These are phyloP conservation scores for Calameuta filiformis DNA, from an alignment of 2,888 invertebrate species.

Conservation along the genomic window DNA sequence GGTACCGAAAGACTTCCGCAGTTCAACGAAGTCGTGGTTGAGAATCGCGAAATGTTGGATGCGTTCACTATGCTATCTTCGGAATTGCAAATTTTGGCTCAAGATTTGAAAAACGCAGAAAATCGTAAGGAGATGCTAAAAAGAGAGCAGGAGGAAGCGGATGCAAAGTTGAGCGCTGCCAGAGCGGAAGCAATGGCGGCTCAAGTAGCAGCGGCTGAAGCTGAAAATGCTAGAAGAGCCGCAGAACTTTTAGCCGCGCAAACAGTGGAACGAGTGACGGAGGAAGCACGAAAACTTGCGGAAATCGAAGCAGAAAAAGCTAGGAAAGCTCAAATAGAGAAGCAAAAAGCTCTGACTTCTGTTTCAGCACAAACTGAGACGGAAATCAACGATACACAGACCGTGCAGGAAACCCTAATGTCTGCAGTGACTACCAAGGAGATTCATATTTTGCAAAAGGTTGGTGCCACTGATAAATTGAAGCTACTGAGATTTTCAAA, in stretches of 20 bases:
- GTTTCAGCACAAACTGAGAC: slow-evolving; percentile 48
- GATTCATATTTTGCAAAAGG: slow-evolving; percentile 56
- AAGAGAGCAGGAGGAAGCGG: slow-evolving; percentile 68
- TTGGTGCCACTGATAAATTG: slow-evolving; percentile 22
- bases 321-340: slow-evolving; percentile 36
- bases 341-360: slow-evolving; percentile 36
- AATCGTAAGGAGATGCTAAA: slow-evolving; percentile 65
- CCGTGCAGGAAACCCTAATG: slow-evolving; percentile 48
- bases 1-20: slow-evolving; percentile 66
- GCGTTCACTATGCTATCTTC: slow-evolving; percentile 73
- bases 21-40: slow-evolving; percentile 70
- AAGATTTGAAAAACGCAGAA: slow-evolving; percentile 70
- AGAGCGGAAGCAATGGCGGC: slow-evolving; percentile 67
- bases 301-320: slow-evolving; percentile 43
- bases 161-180: slow-evolving; percentile 65
- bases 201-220: slow-evolving; percentile 62
- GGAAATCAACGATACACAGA: slow-evolving; percentile 29
- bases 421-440: slow-evolving; percentile 53
- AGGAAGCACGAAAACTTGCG: slow-evolving; percentile 49
- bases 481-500: neutral
- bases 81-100: slow-evolving; percentile 71
- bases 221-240: slow-evolving; percentile 65
- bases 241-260: slow-evolving; percentile 65
- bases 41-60: slow-evolving; percentile 76
- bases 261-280: slow-evolving; percentile 55